Evolutionary conservation across 2,113 vertebrate species (phyloP).

Genomic region (Ancistrus triradiatus): DNA sequence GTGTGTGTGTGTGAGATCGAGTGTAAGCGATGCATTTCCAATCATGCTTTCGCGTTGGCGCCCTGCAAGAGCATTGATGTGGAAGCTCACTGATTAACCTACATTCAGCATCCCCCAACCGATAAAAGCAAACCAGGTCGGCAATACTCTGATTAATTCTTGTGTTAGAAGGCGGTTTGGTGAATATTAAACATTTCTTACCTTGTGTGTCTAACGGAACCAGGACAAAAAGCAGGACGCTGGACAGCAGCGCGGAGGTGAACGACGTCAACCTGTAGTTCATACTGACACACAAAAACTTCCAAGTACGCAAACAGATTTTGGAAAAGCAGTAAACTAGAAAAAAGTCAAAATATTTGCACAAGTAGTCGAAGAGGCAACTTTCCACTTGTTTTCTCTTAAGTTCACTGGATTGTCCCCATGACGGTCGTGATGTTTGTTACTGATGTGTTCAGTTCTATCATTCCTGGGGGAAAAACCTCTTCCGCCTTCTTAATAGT

Average conservation of each 20-base stretch:
- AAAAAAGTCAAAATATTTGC: not conserved
- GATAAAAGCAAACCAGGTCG: too few species aligned
- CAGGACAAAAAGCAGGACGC: slow-evolving; percentile 29
- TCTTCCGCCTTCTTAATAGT: not conserved
- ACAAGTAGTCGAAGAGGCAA: not conserved
- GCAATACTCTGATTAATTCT: too few species aligned
- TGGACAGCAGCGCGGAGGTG: slow-evolving; percentile 22
- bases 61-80: too few species aligned
- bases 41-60: too few species aligned
- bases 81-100: too few species aligned
- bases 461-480: not conserved
- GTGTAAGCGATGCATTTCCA: too few species aligned
- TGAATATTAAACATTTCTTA: slow-evolving; percentile 16
- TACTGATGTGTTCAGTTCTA: not conserved
- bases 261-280: not conserved
- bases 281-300: slow-evolving; percentile 10
- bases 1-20: too few species aligned
- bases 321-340: not conserved
- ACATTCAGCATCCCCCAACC: too few species aligned
- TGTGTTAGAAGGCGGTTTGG: too few species aligned
- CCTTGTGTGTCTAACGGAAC: slow-evolving; percentile 1
- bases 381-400: not conserved
- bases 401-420: not conserved
- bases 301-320: not conserved
- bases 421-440: not conserved